Percentiles rank a stretch among this genome's conserved stretches.
phyloP scores from a whole-genome alignment of 2,888 invertebrate genomes.

The Galerucella nymphaeae region DNA sequence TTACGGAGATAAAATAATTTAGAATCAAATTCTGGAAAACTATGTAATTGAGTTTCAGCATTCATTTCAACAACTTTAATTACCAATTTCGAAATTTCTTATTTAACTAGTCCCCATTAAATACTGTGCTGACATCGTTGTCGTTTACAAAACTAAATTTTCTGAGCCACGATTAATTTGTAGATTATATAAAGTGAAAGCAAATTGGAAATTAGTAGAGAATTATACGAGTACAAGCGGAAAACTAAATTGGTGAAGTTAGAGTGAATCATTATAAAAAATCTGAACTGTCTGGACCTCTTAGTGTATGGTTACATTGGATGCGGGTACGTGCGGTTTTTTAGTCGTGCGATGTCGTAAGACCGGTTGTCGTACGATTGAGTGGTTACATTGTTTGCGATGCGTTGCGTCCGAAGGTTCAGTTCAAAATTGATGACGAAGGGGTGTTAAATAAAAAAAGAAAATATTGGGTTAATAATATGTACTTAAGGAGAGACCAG shows the following conservation, averaged over 20 bases:
- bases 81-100: constrained; percentile 21
- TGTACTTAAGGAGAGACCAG: no score
- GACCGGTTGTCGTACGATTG: no score
- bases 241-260: constrained; percentile 60
- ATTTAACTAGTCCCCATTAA: constrained; percentile 17
- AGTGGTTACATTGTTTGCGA: no score
- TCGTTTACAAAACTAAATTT: constrained; percentile 20
- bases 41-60: neutral
- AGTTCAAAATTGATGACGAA: no score
- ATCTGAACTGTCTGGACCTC: constrained; percentile 52
- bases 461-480: no score
- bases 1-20: neutral
- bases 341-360: no score
- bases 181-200: constrained; percentile 31
- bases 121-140: neutral
- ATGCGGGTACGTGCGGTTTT: no score
- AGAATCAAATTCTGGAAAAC: neutral
- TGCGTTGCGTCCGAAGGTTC: no score
- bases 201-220: constrained; percentile 28
- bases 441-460: no score
- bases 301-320: no score
- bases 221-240: constrained; percentile 49
- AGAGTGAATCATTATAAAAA: constrained; percentile 59
- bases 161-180: constrained; percentile 30
- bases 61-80: constrained; percentile 2